Evolutionary conservation across 2,888 invertebrate species (phyloP), one percentile per base, ranked within the genome.

Genomic region (Ecliptopera silaceata): DNA sequence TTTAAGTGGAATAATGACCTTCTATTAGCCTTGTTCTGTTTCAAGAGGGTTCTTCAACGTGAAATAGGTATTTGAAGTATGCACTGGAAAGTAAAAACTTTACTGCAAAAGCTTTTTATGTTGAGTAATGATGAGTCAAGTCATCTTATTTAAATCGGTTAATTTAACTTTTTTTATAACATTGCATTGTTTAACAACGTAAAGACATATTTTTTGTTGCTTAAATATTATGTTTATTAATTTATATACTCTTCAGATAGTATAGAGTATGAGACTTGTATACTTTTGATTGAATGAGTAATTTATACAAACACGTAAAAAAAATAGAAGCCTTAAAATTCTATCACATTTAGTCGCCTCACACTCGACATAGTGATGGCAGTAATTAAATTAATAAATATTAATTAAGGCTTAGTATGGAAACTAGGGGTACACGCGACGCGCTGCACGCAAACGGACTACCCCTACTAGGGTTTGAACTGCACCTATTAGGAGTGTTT

Each of bases 321-420:
- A n/a, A 39, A 57, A 44, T 41, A 6, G 17, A 48, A 36, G 15
- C 29, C 11, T 22, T 49, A 45, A 53, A 59, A 55, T 60, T 59
- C 51, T 60, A 57, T 59, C 31, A 49, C 50, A 55, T 62, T 59
- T 47, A 55, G 59, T 61, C 56, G 45, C 53, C 59, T 60, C 54
- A 55, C 57, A 68, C 66, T 64, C 64, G 54, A 64, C 69, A 59
- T 69, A 74, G 71, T 72, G 71, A 78, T 76, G 74, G 69, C 68
- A 44, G 75, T 83, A 80, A 85, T 84, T 84, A 84, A 82, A 80
- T 81, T 80, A 82, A 83, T 84, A 81, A 83, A 83, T 84, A 84
- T 82, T 85, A 84, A 84, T 83, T 77, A 79, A 71, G 67, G 57
- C 67, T 66, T 68, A 67, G 64, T 69, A 68, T 70, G 60, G 53